Evolutionary conservation across 2,113 vertebrate genomes (phyloP).

Genomic region (Mustela nigripes): DNA sequence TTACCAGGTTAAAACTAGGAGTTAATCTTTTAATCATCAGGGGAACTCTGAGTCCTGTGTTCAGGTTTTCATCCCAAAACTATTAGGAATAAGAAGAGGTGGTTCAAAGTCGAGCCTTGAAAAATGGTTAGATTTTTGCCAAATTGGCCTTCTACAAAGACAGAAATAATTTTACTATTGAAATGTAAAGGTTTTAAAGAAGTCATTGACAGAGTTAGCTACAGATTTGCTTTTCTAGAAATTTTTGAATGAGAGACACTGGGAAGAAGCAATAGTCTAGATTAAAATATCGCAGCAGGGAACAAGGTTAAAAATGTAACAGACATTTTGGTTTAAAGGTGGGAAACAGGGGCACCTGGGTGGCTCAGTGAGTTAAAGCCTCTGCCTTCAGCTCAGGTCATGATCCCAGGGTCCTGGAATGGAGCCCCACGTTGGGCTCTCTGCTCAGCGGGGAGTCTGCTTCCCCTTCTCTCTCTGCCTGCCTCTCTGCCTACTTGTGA

Average conservation of each 20-base stretch:
- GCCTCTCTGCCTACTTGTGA: too few relatives aligned
- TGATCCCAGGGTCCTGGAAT: too few relatives aligned
- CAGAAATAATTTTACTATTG: conserved; percentile 17
- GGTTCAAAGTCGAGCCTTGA: background rate
- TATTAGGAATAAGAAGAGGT: background rate
- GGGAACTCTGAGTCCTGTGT: background rate
- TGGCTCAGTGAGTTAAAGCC: too few relatives aligned
- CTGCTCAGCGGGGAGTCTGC: too few relatives aligned
- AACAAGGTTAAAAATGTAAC: background rate
- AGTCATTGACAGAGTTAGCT: background rate
- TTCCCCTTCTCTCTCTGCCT: too few relatives aligned
- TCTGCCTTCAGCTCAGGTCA: too few relatives aligned
- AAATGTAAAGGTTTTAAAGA: background rate
- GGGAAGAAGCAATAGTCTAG: background rate
- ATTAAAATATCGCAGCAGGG: background rate
- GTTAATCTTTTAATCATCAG: background rate
- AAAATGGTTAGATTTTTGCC: background rate
- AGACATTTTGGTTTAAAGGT: background rate
- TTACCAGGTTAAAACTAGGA: background rate
- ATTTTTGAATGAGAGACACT: conserved; percentile 17
- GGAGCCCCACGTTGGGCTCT: too few relatives aligned
- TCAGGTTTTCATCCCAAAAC: background rate
- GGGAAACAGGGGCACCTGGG: background rate
- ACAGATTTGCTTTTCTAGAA: background rate
- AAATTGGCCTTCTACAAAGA: background rate